A percentile compares a stretch with the other conserved stretches of the same genome.
These are phyloP conservation scores for Xenus cinereus DNA, from an alignment of 2,113 vertebrate genomes.

Conservation along the genomic window DNA sequence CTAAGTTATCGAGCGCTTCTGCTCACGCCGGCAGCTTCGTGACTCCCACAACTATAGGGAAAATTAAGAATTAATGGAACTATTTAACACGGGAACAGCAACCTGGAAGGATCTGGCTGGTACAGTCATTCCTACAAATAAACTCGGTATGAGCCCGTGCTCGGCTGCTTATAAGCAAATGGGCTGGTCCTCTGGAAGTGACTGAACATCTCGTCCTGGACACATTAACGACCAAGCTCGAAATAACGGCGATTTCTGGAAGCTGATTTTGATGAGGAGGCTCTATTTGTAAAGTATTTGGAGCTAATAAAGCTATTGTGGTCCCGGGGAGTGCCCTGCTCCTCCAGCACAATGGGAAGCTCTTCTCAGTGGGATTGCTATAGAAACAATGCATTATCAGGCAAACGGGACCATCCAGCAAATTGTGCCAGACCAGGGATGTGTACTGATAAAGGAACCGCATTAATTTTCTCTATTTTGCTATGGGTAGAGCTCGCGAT, in stretches of 20 bases:
- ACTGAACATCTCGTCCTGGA: not conserved
- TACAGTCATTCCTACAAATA: not conserved
- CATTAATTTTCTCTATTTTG: not conserved
- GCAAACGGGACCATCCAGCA: not conserved
- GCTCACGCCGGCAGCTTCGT: fast-evolving
- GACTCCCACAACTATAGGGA: not conserved
- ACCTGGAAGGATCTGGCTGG: not conserved
- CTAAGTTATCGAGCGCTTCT: not conserved
- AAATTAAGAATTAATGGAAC: not conserved
- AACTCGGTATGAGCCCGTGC: not conserved
- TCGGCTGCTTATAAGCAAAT: not conserved
- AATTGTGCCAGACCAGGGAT: not conserved
- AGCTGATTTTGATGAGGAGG: not conserved
- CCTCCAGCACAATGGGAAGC: not conserved
- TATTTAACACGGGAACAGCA: not conserved
- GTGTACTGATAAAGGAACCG: fast-evolving
- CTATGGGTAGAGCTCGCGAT: not conserved
- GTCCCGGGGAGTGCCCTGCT: not conserved
- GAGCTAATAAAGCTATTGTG: not conserved
- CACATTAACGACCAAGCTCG: not conserved
- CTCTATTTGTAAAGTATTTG: not conserved
- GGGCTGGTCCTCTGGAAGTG: not conserved
- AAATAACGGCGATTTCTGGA: not conserved
- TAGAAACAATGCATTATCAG: conserved; percentile 22
- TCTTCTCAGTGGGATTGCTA: not conserved